Evolutionary conservation across 1,140 invertebrate genomes (phyloP), one percentile per base, ranked within the genome.

Genomic region (Pachyrhynchus sulphureomaculatus): DNA sequence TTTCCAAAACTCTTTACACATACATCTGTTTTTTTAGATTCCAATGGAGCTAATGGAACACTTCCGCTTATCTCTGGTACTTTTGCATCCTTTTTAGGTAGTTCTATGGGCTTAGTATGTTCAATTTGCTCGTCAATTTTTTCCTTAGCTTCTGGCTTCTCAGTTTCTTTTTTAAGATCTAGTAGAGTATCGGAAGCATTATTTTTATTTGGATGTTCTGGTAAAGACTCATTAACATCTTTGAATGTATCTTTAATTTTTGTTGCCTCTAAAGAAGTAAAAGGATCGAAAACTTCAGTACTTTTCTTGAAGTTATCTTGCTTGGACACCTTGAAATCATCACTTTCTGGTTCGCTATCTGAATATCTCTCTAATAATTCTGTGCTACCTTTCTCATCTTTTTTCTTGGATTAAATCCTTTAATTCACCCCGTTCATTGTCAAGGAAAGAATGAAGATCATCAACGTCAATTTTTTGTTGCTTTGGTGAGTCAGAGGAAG

Each of bases 381-480:
- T 48, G 79, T 75, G 15, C 55, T 64, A n/a, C 72, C 33, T 51
- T 33, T 23, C 55, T 77, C 70, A 52, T 60, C 4, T 49, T 78
- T n/a, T 72, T 29, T 79, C 78, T 23, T 37, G 42, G 17, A 24
- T 24, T 10, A 42, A 13, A n/a, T 34, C 26, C 6, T 33, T 26
- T 17, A 49, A 21, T 13, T 15, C 21, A 21, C 60, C 64, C 10
- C 79, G 76, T 70, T 83, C 81, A 20, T 68, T 69, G 32, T 75
- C 72, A 65, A 75, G 76, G 67, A 84, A 84, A 42, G 75, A 79
- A 75, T 82, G 76, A 17, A 78, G 77, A 24, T 77, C 77, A 24
- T 64, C 56, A 20, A 62, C 55, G 58, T 73, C 74, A 49, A 49
- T 54, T 24, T 61, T 32, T 10, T 32, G 62, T 24, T 69, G 73